Base-by-base conservation (phyloP, 2,888 invertebrate genomes). In the Tetramorium bicarinatum region DNA sequence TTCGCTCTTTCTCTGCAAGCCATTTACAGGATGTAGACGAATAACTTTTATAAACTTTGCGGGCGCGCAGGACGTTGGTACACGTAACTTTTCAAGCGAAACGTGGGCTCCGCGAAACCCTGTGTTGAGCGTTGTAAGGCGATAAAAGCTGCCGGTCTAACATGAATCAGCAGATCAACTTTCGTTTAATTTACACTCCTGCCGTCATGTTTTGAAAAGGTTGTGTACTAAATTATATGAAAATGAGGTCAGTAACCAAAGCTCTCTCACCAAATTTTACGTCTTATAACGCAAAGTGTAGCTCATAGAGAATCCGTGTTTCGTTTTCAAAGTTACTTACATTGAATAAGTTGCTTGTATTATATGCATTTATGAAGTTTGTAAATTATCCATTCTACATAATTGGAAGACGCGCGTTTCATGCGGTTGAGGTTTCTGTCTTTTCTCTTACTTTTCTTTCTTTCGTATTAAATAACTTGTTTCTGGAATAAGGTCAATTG, bases 1-100 rank as follows among this genome's bases (percentile, higher is more conserved):
- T 77, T 83, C 61, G 62, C 66, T 76, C 82, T 83, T 85, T 80
- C 80, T 76, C 84, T 72, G 61, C 62, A 44, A 71, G 54, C 66
- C 81, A 76, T 74, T 74, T 66, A 69, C 74, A 71, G 59, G 38
- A 59, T 71, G 79, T 79, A 79, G 71, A 71, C 79, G 47, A 72
- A 80, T 72, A 80, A 80, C 38, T 80, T 80, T 80, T 80, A 71
- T 79, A 69, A 71, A 79, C 79, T 79, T 79, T 44, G 44, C 15
- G 29, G 47, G 34, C 67, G 54, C 15, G 13, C 1, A 25, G 44
- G 9, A 44, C 54, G 29, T 25, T 21, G 47, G 71, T 59, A 61
- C 38, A 49, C 47, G 47, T 79, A 71, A 79, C 59, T 71, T 71
- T 71, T 47, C 71, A 21, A 79, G 71, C 47, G 59, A 47, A 72